These are phyloP conservation scores for Poeciliopsis paucimaculata DNA, from an alignment of 2,797 vertebrate species.

Conservation along the genomic window DNA sequence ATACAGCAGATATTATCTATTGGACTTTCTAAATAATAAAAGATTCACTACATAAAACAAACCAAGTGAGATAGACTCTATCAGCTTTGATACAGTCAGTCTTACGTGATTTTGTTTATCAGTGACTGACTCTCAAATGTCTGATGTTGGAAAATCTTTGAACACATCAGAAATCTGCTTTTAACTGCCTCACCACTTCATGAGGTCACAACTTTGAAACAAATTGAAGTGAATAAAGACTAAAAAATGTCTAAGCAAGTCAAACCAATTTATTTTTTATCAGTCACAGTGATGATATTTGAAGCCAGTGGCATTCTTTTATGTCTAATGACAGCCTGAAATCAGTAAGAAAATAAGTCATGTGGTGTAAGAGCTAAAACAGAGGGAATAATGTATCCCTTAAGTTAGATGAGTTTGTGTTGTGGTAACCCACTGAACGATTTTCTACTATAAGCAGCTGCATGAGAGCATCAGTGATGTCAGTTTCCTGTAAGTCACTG, in stretches of 20 bases:
- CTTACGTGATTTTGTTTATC: background rate
- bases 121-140: background rate
- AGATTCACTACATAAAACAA: background rate
- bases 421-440: slow-evolving; percentile 26
- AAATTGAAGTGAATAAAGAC: background rate
- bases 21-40: background rate
- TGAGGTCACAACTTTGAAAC: background rate
- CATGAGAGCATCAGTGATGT: slow-evolving; percentile 22
- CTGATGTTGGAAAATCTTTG: slow-evolving; percentile 5
- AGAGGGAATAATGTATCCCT: background rate
- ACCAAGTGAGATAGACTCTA: background rate
- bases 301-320: background rate
- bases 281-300: background rate
- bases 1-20: background rate
- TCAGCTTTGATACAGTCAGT: background rate
- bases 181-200: slow-evolving; percentile 3
- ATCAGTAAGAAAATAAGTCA: slow-evolving; percentile 11
- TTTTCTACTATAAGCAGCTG: slow-evolving; percentile 2
- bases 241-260: background rate
- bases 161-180: slow-evolving; percentile 6
- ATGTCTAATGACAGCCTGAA: slow-evolving; percentile 2
- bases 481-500: slow-evolving; percentile 22
- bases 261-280: background rate
- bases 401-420: slow-evolving; percentile 1
- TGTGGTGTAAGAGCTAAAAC: slow-evolving; percentile 13